These are phyloP conservation scores for Pediacus dermestoides DNA, from an alignment of 2,888 invertebrate species.

Conservation along the genomic window DNA sequence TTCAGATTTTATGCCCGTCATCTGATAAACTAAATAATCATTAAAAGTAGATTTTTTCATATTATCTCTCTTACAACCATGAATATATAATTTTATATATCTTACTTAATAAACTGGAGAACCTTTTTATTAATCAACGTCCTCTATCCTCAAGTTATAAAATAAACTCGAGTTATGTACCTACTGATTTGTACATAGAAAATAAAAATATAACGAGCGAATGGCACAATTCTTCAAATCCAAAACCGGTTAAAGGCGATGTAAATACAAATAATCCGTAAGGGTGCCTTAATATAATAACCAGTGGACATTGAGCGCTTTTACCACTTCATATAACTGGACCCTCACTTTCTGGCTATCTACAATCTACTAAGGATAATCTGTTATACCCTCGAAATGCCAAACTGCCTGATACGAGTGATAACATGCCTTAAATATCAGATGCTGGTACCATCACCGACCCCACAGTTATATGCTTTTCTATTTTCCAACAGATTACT, in stretches of 20 bases:
- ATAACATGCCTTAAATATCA: conserved; percentile 31
- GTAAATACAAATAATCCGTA: neutral
- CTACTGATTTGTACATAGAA: too few species aligned
- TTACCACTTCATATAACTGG: too few species aligned
- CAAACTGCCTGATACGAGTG: conserved; percentile 28
- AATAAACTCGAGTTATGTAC: too few species aligned
- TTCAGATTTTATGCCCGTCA: conserved; percentile 12
- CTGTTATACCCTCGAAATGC: conserved; percentile 28
- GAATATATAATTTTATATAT: too few species aligned
- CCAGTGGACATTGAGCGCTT: too few species aligned
- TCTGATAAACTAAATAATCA: conserved; percentile 12
- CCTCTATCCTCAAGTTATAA: too few species aligned
- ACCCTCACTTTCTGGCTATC: neutral
- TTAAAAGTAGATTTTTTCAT: conserved; percentile 11
- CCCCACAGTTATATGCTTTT: conserved; percentile 6
- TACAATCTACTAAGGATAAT: conserved; percentile 22
- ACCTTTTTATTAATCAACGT: too few species aligned
- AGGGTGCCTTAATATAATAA: too few species aligned
- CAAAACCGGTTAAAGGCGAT: neutral
- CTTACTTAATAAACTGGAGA: too few species aligned
- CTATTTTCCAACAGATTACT: too few species aligned
- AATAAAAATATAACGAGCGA: too few species aligned
- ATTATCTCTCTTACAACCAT: conserved; percentile 6
- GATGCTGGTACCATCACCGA: conserved; percentile 38
- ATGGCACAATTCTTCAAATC: too few species aligned